Percentiles rank a stretch among this genome's conserved stretches.
phyloP scores from a whole-genome alignment of 2,888 invertebrate species.

The Hyalella azteca region DNA sequence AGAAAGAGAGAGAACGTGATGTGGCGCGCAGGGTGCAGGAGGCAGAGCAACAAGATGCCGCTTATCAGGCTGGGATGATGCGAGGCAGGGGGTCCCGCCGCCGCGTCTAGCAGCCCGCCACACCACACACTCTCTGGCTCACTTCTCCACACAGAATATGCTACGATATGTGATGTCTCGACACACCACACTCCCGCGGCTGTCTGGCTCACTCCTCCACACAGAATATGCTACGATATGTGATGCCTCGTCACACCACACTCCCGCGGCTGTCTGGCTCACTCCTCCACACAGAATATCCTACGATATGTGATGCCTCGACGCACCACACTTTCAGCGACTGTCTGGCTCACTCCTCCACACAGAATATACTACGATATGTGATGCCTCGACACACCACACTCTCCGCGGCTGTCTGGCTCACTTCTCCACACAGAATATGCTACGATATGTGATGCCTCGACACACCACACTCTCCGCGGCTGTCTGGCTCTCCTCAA shows the following conservation, averaged over 20 bases:
- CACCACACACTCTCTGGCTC: not conserved
- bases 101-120: not conserved
- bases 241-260: not conserved
- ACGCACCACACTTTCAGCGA: not conserved
- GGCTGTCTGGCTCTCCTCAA: not conserved
- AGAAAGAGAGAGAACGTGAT: not conserved
- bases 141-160: too few relatives aligned
- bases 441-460: not conserved
- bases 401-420: not conserved
- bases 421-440: not conserved
- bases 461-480: not conserved
- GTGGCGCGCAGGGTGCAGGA: not conserved
- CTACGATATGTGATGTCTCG: too few relatives aligned
- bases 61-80: conserved; percentile 16
- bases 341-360: not conserved
- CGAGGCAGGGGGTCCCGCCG: conserved; percentile 1
- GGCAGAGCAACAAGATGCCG: not conserved
- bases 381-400: not conserved
- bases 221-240: not conserved
- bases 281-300: not conserved
- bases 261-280: not conserved
- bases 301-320: not conserved
- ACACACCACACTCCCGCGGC: not conserved
- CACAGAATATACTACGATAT: not conserved
- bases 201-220: not conserved